Evolutionary conservation across 2,797 vertebrate genomes (phyloP), one percentile per base, ranked within the genome.

Genomic region (Channallabes apus): DNA sequence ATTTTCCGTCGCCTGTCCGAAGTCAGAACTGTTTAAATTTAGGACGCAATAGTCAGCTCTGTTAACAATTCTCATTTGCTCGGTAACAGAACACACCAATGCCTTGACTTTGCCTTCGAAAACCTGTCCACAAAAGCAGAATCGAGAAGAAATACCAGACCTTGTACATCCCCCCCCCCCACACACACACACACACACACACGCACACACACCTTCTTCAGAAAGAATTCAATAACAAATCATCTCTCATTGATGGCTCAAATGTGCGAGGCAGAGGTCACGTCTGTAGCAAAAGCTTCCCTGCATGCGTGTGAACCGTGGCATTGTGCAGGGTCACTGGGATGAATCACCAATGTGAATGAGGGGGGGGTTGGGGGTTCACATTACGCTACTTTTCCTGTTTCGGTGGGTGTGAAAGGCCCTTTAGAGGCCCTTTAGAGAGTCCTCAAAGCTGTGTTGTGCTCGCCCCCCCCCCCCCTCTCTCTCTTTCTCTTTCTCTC

Each of bases 401-500:
- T 88, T 87, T 82, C 82, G 67, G 75, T 71, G 85, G 82, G 85
- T 85, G 87, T 88, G 87, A 89, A 89, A 85, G 87, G 68, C 67
- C 79, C 84, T 92, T 90, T 91, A 91, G 93, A 92, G 92, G 78
- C 78, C 69, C 84, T 92, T 90, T 91, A 91, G 93, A 92, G 92
- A 93, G 93, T 91, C 90, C 91, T 93, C 92, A 92, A 92, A 92
- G 93, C 92, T 92, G 88, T 86, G 92, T 90, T 91, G 92, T 92
- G 92, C 93, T 94, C 91, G 87, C 88, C 92, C 89, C 90, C 85
- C 46, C 12, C 46, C n/a, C 14, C 51, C 14, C 12, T 51, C 46
- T 14, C 46, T 51, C 41, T 41, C 41, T 46, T 12, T 51, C 51
- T 12, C 46, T 51, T 11, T 51, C 46, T 54, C 51, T 54, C 51